Conservation (phyloP, 2,113 vertebrate species). For the Phaethornis superciliosus region DNA sequence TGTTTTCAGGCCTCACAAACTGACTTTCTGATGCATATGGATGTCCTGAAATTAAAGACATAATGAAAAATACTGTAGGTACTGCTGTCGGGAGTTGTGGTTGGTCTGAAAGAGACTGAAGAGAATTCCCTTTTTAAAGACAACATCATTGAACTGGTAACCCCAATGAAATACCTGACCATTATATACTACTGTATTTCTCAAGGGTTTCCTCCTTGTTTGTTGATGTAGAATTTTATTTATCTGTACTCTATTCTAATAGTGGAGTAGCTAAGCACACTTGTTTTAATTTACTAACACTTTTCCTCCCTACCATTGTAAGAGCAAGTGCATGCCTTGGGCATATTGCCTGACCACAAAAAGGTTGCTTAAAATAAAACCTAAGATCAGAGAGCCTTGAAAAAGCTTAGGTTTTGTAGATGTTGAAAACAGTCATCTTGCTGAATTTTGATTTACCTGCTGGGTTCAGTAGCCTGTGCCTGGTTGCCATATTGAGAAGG, state of each 20-base stretch:
- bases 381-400: background rate
- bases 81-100: slow-evolving; percentile 80
- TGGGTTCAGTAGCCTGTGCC: background rate
- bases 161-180: slow-evolving; percentile 12
- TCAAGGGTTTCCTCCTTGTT: slow-evolving; percentile 13
- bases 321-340: slow-evolving; percentile 18
- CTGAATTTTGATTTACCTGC: background rate
- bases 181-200: background rate
- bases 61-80: slow-evolving; percentile 67
- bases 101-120: slow-evolving; percentile 82
- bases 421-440: background rate
- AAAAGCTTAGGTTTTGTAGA: background rate
- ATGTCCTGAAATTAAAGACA: background rate
- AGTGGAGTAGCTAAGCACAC: background rate
- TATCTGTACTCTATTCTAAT: slow-evolving; percentile 17
- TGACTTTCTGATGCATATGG: background rate
- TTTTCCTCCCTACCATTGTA: background rate
- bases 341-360: background rate
- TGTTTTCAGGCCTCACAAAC: background rate
- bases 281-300: background rate
- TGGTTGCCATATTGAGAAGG: background rate
- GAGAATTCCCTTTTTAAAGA: slow-evolving; percentile 82
- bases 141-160: slow-evolving; percentile 75
- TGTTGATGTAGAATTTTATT: background rate
- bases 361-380: background rate